Base-by-base conservation (phyloP, 2,797 vertebrate genomes). In the Sebastes paucispinis region DNA sequence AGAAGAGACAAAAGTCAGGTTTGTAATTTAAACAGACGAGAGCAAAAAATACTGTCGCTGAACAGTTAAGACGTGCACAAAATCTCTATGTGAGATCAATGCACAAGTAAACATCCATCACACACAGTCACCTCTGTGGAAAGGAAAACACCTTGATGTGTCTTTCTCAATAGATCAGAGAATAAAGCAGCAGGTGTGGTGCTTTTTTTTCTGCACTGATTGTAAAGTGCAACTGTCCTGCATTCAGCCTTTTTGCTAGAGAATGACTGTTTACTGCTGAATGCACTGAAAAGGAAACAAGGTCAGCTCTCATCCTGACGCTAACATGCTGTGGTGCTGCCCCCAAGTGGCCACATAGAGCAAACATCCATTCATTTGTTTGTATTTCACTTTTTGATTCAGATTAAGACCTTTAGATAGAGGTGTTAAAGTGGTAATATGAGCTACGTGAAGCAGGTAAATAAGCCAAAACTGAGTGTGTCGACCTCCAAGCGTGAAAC, bases 281-380 rank as follows among this genome's bases (percentile, higher is more conserved):
- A 50, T 39, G 54, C 1, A 7, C 54, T 76, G 67, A 24, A 65
- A 71, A 36, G 22, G 20, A 69, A 69, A 59, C 59, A 55, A 64
- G 72, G 74, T 69, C 73, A 79, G 59, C 39, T 25, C n/a, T 22
- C n/a, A 3, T 29, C 12, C 67, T 67, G 31, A 31, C 1, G 12
- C 59, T 59, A 67, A 64, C 43, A 36, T 84, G 87, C 52, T 69
- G 85, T 62, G 75, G 64, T 91, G 89, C 90, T 94, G 88, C 93
- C 93, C 85, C 79, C 93, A 62, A 79, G 90, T 93, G 94, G 93
- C 75, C 32, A 43, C 60, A 77, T 1, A 0, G 0, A n/a, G 84
- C 57, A 81, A 88, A 72, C 81, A 52, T 36, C 12, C 66, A 68
- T 22, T 6, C 1, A 10, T 63, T 20, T 16, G n/a, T 24, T 22